Base-by-base conservation (phyloP, 2,888 invertebrate species). In the Protophormia terraenovae region DNA sequence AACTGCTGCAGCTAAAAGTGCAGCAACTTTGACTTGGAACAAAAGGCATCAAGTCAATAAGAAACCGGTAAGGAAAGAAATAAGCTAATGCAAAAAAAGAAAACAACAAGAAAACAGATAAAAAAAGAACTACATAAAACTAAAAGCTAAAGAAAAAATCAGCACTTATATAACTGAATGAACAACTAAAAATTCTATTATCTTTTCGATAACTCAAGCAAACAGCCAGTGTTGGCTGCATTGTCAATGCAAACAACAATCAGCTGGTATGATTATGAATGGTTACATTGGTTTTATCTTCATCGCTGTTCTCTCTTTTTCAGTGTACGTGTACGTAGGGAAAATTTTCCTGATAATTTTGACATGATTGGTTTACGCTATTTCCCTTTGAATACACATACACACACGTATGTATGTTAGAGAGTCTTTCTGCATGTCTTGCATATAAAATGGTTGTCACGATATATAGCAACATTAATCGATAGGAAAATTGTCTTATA, bases 111-210 rank as follows among this genome's bases (percentile, higher is more conserved):
- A 62, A 55, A 24, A 55, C 50, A 50, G n/a, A n/a, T n/a, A n/a
- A n/a, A n/a, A n/a, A n/a, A 64, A 50, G 16, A 32, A 55, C 16
- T 29, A 53, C 12, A 8, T 7, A 58, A 24, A 29, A 27, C 12
- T 35, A 41, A 60, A 75, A 58, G 29, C 16, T 32, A 67, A 67
- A n/a, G 64, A 41, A 67, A 35, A 35, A 66, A 77, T 83, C 72
- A 83, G 53, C 55, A 62, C 69, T 78, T 83, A 78, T 78, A 60
- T 60, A 62, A 73, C 60, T 62, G 69, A 78, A 69, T 62, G 73
- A 73, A 55, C 27, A 76, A 41, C 53, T 19, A 47, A 67, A 62
- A 62, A 16, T 35, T 62, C n/a, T 73, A 50, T 62, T 62, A 47
- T 45, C n/a, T 35, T 47, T 69, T 53, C 69, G 50, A 60, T 76